Conservation (phyloP, 2,888 invertebrate species). For the Lydus trimaculatus region DNA sequence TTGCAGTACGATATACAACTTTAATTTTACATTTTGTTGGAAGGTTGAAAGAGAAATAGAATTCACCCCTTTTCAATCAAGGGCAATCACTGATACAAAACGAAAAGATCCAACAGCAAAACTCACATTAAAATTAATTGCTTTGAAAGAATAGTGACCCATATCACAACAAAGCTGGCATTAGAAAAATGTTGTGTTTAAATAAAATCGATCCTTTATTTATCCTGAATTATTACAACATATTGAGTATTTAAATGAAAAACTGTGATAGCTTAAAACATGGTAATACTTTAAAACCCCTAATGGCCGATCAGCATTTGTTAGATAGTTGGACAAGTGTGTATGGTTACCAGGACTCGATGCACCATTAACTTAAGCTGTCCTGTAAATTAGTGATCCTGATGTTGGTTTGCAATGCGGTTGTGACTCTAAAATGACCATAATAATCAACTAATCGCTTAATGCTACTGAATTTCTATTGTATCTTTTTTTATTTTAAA, state of each 20-base stretch:
- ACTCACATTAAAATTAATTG: no score
- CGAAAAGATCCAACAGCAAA: no score
- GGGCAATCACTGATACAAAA: no score
- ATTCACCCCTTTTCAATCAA: no score
- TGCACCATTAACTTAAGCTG: constrained; percentile 35
- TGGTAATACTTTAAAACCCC: background rate
- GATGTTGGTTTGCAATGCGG: constrained; percentile 31
- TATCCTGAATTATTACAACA: background rate
- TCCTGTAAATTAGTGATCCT: constrained; percentile 32
- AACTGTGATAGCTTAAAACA: background rate
- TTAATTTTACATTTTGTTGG: no score
- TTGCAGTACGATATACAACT: no score
- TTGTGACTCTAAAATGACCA: constrained; percentile 30
- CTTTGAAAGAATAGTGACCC: no score
- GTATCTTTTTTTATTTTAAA: background rate
- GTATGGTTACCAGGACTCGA: constrained; percentile 2
- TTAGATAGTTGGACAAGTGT: background rate
- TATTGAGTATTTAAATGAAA: background rate
- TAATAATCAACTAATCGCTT: constrained; percentile 35
- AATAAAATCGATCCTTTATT: background rate
- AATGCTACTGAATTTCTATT: constrained; percentile 18
- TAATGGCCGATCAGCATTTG: background rate
- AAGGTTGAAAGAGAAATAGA: no score
- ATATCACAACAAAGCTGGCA: no score
- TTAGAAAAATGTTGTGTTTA: no score